These are phyloP conservation scores for Heliopora coerulea DNA, from an alignment of 92 coral and sea anemone species.

Conservation along the genomic window DNA sequence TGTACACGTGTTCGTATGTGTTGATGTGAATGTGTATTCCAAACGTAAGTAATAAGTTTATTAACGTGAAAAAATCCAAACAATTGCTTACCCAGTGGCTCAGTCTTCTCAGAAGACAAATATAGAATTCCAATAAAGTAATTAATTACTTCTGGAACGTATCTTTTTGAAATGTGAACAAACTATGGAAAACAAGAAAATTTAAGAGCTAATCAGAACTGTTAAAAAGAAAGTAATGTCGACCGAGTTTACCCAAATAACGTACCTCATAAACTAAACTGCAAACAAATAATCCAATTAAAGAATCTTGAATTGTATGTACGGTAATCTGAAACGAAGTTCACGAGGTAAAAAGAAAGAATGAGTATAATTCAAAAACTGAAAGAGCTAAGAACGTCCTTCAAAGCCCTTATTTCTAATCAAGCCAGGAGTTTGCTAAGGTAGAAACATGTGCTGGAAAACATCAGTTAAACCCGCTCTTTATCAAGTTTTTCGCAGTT, in stretches of 20 bases:
- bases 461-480: too few species aligned
- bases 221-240: neutral
- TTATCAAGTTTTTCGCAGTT: too few species aligned
- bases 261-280: constrained; percentile 69
- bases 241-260: neutral
- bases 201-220: neutral
- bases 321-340: constrained; percentile 62
- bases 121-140: constrained; percentile 74
- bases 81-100: constrained; percentile 23
- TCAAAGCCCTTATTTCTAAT: neutral
- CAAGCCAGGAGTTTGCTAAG: too few species aligned
- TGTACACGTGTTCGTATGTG: neutral
- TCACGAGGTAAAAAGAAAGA: neutral
- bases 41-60: neutral
- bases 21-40: neutral
- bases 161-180: constrained; percentile 72
- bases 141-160: constrained; percentile 85
- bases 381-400: neutral
- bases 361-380: neutral
- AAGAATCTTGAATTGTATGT: constrained; percentile 62
- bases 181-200: constrained; percentile 50
- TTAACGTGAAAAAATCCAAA: neutral
- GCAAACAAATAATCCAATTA: constrained; percentile 75
- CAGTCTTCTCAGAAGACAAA: constrained; percentile 74
- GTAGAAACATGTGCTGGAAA: too few species aligned